These are phyloP conservation scores for Hesperophylax magnus DNA, from an alignment of 1,140 invertebrate species.

Conservation along the genomic window DNA sequence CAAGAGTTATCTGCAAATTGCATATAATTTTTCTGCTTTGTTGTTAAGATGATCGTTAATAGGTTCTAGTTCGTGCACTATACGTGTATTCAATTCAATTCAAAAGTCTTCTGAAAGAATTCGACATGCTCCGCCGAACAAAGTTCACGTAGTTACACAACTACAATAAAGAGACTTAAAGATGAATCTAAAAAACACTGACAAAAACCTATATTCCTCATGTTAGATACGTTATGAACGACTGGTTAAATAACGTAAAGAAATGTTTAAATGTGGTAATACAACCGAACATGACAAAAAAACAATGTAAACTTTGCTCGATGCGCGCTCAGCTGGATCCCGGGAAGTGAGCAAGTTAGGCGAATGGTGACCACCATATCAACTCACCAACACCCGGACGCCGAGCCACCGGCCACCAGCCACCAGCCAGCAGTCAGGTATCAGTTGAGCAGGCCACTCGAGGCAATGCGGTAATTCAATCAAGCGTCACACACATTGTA, in stretches of 20 bases:
- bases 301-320: slow-evolving; percentile 9
- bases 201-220: too few relatives aligned
- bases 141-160: too few relatives aligned
- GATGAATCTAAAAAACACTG: too few relatives aligned
- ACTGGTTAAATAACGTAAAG: background rate
- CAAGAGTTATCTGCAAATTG: too few relatives aligned
- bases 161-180: too few relatives aligned
- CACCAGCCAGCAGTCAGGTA: background rate
- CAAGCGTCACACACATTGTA: slow-evolving; percentile 5
- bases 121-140: too few relatives aligned
- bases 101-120: too few relatives aligned
- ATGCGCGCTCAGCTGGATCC: background rate
- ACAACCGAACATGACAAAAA: background rate
- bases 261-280: background rate
- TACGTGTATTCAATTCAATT: too few relatives aligned
- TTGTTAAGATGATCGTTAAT: too few relatives aligned
- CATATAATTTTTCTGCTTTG: too few relatives aligned
- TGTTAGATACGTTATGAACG: background rate
- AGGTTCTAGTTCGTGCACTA: too few relatives aligned
- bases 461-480: slow-evolving; percentile 28
- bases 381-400: background rate
- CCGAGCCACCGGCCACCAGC: too few relatives aligned
- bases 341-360: background rate
- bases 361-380: background rate
- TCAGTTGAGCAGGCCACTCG: slow-evolving; percentile 5